phyloP scores from a whole-genome alignment of 1,140 invertebrate genomes.

The Varroa destructor region DNA sequence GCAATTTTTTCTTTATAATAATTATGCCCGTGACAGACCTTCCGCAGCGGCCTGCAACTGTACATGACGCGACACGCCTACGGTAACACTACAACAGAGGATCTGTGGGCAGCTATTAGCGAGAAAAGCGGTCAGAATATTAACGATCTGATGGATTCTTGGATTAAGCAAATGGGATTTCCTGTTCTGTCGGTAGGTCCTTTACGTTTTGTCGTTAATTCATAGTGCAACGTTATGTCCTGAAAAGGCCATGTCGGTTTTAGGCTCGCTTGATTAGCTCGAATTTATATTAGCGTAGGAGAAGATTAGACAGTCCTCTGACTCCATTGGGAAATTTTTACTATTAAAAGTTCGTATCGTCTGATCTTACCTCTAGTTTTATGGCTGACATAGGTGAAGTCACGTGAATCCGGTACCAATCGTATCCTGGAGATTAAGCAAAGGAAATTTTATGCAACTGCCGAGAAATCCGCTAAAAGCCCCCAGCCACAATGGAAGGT shows the following conservation, averaged over 20 bases:
- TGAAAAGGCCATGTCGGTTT: neutral
- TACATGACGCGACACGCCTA: slow-evolving; percentile 81
- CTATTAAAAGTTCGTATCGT: too few relatives aligned
- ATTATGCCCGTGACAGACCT: slow-evolving; percentile 47
- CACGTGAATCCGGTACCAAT: too few relatives aligned
- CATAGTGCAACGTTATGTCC: neutral
- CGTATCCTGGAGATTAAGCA: neutral
- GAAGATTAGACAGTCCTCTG: too few relatives aligned
- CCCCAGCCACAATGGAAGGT: slow-evolving; percentile 11
- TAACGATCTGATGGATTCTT: slow-evolving; percentile 76
- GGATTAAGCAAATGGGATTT: slow-evolving; percentile 86
- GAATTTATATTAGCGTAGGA: neutral
- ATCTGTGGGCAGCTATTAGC: slow-evolving; percentile 79
- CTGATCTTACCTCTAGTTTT: neutral
- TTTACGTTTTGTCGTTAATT: neutral
- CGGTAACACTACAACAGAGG: slow-evolving; percentile 78
- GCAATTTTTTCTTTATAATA: too few relatives aligned
- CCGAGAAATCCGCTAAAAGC: neutral
- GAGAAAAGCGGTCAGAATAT: slow-evolving; percentile 83
- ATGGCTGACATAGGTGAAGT: neutral
- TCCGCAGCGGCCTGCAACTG: slow-evolving; percentile 82
- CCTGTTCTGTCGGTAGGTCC: slow-evolving; percentile 49
- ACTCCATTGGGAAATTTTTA: too few relatives aligned
- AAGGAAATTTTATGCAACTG: slow-evolving; percentile 5
- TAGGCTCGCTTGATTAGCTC: neutral